Conservation (phyloP, 2,797 vertebrate species). For the Micrastur ruficollis region DNA sequence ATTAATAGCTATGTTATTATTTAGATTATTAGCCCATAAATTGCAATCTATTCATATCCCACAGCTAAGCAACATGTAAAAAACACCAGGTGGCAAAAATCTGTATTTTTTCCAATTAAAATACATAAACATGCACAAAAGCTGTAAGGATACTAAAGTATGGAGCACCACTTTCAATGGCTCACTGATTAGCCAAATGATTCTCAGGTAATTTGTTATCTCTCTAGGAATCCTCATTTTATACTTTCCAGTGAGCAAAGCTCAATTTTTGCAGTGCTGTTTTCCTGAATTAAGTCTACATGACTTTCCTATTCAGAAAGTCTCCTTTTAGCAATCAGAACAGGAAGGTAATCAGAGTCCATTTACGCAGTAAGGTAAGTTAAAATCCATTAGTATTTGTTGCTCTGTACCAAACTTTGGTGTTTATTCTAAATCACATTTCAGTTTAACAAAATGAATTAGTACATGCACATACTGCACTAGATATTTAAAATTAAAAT, state of each 20-base stretch:
- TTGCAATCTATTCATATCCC: background rate
- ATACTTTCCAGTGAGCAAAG: background rate
- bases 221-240: conserved; percentile 21
- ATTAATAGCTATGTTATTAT: conserved; percentile 12
- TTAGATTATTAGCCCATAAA: conserved; percentile 22
- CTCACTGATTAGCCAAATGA: conserved; percentile 25
- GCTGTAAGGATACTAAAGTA: background rate
- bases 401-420: background rate
- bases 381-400: background rate
- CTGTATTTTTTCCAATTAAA: conserved; percentile 27
- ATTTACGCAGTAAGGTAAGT: background rate
- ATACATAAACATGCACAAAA: conserved; percentile 5
- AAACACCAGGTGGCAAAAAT: conserved; percentile 11
- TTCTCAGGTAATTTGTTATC: conserved; percentile 3
- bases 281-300: background rate
- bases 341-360: background rate
- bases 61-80: conserved; percentile 5
- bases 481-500: background rate
- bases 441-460: background rate
- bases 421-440: background rate
- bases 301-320: background rate
- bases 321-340: background rate
- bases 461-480: too few species aligned
- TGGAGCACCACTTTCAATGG: background rate
- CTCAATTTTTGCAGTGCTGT: background rate